A percentile compares a stretch with the other conserved stretches of the same genome.
Evolutionary conservation across 2,113 vertebrate species (phyloP).

Genomic region (Anas platyrhynchos): DNA sequence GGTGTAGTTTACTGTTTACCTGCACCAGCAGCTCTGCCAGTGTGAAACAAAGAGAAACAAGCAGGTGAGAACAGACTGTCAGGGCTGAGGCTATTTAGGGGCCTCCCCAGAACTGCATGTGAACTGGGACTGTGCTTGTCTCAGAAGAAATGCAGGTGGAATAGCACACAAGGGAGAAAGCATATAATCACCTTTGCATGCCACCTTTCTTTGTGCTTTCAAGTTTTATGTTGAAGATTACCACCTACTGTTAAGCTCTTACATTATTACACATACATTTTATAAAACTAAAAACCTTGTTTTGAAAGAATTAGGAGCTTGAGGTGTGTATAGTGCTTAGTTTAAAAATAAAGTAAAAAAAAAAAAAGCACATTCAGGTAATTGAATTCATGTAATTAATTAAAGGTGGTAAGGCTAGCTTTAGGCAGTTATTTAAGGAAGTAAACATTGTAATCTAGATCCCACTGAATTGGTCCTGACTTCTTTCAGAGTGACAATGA

Average conservation of each 20-base stretch:
- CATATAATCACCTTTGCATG: neutral
- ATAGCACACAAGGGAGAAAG: neutral
- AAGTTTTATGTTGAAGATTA: neutral
- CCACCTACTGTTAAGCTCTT: neutral
- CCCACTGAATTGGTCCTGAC: neutral
- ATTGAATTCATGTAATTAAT: neutral
- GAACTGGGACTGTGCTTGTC: neutral
- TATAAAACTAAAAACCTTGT: neutral
- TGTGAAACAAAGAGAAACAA: neutral
- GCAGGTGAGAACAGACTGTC: neutral
- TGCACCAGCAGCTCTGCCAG: neutral
- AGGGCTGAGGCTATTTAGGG: neutral
- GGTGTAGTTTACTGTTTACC: neutral
- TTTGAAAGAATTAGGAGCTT: neutral
- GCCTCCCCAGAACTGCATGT: neutral
- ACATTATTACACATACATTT: neutral
- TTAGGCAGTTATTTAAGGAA: neutral
- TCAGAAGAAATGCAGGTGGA: neutral
- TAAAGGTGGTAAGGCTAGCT: neutral
- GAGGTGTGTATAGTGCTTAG: neutral
- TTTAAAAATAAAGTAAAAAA: neutral
- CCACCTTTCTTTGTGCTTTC: neutral
- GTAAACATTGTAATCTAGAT: neutral
- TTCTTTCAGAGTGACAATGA: neutral
- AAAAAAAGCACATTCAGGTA: neutral